phyloP scores from a whole-genome alignment of 1,140 invertebrate species.

The Pissodes strobi region DNA sequence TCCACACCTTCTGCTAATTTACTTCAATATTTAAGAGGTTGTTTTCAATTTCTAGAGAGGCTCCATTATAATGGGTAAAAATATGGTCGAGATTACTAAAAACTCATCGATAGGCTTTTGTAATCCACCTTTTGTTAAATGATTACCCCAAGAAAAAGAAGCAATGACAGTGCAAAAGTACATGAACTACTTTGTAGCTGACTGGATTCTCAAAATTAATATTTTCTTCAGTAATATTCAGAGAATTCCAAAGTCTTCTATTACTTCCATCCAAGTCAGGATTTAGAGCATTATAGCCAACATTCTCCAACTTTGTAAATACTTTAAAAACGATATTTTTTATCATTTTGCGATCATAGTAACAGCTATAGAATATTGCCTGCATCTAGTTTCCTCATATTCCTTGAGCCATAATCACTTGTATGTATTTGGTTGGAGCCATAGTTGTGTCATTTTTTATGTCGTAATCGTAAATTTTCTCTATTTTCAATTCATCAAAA shows the following conservation, averaged over 20 bases:
- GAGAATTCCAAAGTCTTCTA: no score
- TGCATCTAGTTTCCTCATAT: constrained; percentile 21
- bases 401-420: no score
- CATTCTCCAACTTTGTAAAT: no score
- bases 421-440: constrained; percentile 6
- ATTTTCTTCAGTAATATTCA: constrained; percentile 29
- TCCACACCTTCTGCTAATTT: constrained; percentile 7
- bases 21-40: constrained; percentile 6
- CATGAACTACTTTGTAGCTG: constrained; percentile 16
- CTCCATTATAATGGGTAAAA: constrained; percentile 20
- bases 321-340: constrained; percentile 24
- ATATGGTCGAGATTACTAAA: constrained; percentile 18
- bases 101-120: constrained; percentile 19
- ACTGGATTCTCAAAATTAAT: constrained; percentile 26
- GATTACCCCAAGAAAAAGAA: constrained; percentile 27
- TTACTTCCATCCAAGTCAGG: constrained; percentile 27
- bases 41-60: constrained; percentile 13
- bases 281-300: constrained; percentile 21
- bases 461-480: constrained; percentile 13
- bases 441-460: constrained; percentile 16
- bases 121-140: constrained; percentile 20
- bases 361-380: no score
- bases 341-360: constrained; percentile 31
- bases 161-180: no score
- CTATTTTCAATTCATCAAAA: no score